phyloP scores from a whole-genome alignment of 2,888 invertebrate genomes.

The Drosophila borborema region DNA sequence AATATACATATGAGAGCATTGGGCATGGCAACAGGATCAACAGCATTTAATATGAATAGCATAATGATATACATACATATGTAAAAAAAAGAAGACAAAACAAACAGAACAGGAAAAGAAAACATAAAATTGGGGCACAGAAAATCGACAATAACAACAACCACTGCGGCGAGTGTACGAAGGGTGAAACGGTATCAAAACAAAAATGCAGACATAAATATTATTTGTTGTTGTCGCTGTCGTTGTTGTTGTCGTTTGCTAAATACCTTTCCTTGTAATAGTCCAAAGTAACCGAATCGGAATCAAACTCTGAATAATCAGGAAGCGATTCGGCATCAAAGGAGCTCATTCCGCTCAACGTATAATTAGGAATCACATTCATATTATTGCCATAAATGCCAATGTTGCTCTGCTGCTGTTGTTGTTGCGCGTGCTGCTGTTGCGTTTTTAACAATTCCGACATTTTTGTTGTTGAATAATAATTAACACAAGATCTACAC shows the following conservation, averaged over 20 bases:
- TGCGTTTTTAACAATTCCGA: conserved; percentile 51
- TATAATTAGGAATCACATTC: conserved; percentile 77
- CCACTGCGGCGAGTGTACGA: conserved; percentile 12
- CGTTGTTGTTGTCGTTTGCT: conserved; percentile 21
- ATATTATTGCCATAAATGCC: conserved; percentile 64
- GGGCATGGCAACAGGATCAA: conserved; percentile 77
- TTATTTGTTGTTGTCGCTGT: conserved; percentile 5
- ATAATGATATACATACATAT: conserved; percentile 32
- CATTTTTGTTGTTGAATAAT: conserved; percentile 50
- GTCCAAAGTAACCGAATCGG: conserved; percentile 86
- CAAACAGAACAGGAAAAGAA: conserved; percentile 34
- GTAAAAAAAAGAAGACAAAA: conserved; percentile 28
- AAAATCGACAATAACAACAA: conserved; percentile 60
- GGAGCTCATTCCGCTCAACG: conserved; percentile 86
- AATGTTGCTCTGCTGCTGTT: conserved; percentile 53
- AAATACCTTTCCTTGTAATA: conserved; percentile 86
- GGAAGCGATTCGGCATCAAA: conserved; percentile 86
- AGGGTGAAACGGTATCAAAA: conserved; percentile 67
- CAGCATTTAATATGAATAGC: conserved; percentile 38
- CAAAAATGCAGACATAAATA: conserved; percentile 64
- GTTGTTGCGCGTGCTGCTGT: conserved; percentile 60
- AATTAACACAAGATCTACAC: conserved; percentile 35
- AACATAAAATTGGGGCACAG: conserved; percentile 60
- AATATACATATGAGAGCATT: conserved; percentile 26
- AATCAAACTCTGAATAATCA: conserved; percentile 87